Evolutionary conservation across 1,140 invertebrate genomes (phyloP), one percentile per base, ranked within the genome.

Genomic region (Lepidurus apus): DNA sequence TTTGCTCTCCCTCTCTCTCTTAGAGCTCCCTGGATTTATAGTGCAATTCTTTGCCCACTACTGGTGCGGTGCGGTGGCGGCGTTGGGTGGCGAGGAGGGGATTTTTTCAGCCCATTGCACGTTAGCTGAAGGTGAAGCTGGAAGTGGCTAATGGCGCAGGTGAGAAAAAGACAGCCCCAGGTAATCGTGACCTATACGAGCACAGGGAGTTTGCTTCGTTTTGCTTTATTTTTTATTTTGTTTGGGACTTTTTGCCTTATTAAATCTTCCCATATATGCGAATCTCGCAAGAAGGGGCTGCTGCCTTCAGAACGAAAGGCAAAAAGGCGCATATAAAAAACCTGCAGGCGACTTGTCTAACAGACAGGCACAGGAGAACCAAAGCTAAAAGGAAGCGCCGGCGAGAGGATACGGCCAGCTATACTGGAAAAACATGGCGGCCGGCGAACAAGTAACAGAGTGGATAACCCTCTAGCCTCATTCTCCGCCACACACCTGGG

Each of bases 401-500:
- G 47, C 13, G 47, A 65, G 47, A 13, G 21, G 47, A n/a, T n/a
- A 8, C 13, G 21, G 17, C 53, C 17, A 17, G 53, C 1, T 13
- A 65, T 7, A 21, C 53, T 7, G 53, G 6, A 21, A 65, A 65
- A 65, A 13, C 53, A 13, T 17, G 45, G 17, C 45, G 5, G 45
- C 21, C 13, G 6, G 17, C 6, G 21, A 65, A 65, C 17, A 65
- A 65, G 21, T 7, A 21, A 65, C 17, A 21, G 17, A 21, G 53
- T 17, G 53, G 53, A 65, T 65, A 65, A 65, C 17, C 53, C 13
- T 17, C 21, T 65, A 65, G 53, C 17, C 9, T 65, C 53, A 65
- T 65, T 65, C 53, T 65, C 53, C 53, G 53, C n/a, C 53, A 65
- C 53, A 65, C 53, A 65, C 53, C 53, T 65, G 53, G 53, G 21